Base-by-base conservation (phyloP, 2,797 vertebrate genomes). In the Microhierax caerulescens region DNA sequence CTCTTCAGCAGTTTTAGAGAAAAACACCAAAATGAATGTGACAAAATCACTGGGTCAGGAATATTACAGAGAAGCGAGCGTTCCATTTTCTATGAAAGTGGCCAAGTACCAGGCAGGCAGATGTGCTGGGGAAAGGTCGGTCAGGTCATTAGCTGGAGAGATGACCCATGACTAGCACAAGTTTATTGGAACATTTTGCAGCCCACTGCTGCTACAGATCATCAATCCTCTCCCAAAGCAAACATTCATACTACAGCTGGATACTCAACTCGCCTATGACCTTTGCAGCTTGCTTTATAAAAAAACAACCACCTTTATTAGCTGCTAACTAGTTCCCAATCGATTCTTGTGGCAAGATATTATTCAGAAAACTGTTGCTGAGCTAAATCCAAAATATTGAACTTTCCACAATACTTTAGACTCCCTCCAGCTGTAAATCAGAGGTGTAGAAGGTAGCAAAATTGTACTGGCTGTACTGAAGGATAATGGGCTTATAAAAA, bases 341-440 rank as follows among this genome's bases (percentile, higher is more conserved):
- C 9, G 48, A 34, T 39, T 83, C 11, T 41, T 69, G 27, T 47
- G 36, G 57, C 69, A 77, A 70, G 17, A 50, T 41, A 21, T n/a
- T 80, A 67, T 45, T 59, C 15, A 61, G 27, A 57, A 91, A 80
- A 77, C 9, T 34, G 30, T 14, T 41, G 43, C 28, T 53, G 45
- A 92, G 16, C 17, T 68, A 57, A 83, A 77, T 61, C 48, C 37
- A 85, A 93, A 92, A 77, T 45, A 50, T 21, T 37, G 61, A 92
- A 34, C 23, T 51, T 65, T 53, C 50, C 36, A 39, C 9, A 50
- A 10, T 24, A 47, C 59, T 73, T 84, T 65, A 85, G 24, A 57
- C 10, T 74, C 27, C 7, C 23, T 79, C 22, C 61, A 83, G 41
- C 23, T 21, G n/a, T n/a, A 25, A 11, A 34, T 60, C 25, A 47